These are phyloP conservation scores for Heteromurus nitidus DNA, from an alignment of 2,888 invertebrate genomes.

Conservation along the genomic window DNA sequence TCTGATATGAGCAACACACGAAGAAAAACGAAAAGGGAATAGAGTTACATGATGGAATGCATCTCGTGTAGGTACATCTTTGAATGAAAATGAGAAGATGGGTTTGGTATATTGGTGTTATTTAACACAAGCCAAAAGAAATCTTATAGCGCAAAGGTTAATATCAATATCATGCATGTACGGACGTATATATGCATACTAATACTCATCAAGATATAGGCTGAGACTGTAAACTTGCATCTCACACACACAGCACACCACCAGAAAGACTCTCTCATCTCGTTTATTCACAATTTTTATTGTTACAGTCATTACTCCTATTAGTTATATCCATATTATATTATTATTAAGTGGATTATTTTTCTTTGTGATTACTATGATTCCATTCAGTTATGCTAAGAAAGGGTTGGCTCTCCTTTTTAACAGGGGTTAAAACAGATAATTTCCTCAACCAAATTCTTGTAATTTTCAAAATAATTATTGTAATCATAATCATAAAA, in stretches of 20 bases:
- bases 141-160: constrained; percentile 8
- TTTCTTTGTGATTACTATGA: constrained; percentile 64
- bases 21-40: constrained; percentile 50
- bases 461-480: constrained; percentile 71
- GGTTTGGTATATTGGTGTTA: constrained; percentile 3
- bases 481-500: constrained; percentile 69
- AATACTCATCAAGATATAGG: constrained; percentile 9
- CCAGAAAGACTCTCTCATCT: no score
- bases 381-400: constrained; percentile 66
- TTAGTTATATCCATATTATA: constrained; percentile 65
- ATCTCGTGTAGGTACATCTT: constrained; percentile 20
- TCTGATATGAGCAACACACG: constrained; percentile 48
- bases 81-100: no score
- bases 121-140: constrained; percentile 41
- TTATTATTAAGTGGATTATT: constrained; percentile 64
- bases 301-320: constrained; percentile 59
- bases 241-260: constrained; percentile 14
- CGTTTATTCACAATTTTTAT: constrained; percentile 60
- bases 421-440: constrained; percentile 71
- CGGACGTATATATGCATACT: not conserved
- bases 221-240: constrained; percentile 38
- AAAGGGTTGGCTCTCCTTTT: constrained; percentile 65
- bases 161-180: constrained; percentile 5
- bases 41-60: constrained; percentile 52
- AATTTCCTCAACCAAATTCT: constrained; percentile 70